Conservation (phyloP, 2,797 vertebrate species). For the Macropus fuliginosus region DNA sequence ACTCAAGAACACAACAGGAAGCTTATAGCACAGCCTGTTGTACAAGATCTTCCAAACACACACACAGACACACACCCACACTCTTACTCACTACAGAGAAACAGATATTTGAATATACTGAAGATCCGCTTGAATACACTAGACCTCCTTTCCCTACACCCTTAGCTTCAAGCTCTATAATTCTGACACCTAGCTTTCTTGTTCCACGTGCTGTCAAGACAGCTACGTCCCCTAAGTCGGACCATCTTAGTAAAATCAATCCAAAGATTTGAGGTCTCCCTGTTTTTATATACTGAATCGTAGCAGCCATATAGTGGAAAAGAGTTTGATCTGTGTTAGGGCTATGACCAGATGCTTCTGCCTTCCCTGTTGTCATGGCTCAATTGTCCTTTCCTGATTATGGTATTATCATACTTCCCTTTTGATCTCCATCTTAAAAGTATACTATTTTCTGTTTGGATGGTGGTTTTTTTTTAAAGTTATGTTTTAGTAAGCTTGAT, state of each 20-base stretch:
- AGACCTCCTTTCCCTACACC: background rate
- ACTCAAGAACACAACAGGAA: background rate
- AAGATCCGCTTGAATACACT: background rate
- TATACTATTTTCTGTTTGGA: slow-evolving; percentile 45
- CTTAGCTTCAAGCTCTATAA: background rate
- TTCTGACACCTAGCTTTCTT: background rate
- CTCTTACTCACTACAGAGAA: background rate
- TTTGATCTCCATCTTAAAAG: background rate
- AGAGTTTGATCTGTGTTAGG: background rate
- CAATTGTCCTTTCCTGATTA: background rate
- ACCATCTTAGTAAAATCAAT: background rate
- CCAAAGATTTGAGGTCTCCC: background rate
- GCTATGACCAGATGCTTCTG: background rate
- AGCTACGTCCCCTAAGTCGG: background rate
- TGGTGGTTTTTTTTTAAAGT: background rate
- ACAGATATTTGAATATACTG: background rate
- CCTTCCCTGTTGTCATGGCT: background rate
- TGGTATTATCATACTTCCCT: background rate
- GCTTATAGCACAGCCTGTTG: background rate
- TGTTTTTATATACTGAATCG: background rate
- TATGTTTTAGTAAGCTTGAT: slow-evolving; percentile 35
- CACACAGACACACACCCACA: background rate
- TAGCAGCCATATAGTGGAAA: background rate
- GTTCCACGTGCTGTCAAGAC: background rate
- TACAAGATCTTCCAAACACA: background rate